phyloP scores from a whole-genome alignment of 30 jellyfish, hydroid and myxozoan species.

The Turritopsis dohrnii region DNA sequence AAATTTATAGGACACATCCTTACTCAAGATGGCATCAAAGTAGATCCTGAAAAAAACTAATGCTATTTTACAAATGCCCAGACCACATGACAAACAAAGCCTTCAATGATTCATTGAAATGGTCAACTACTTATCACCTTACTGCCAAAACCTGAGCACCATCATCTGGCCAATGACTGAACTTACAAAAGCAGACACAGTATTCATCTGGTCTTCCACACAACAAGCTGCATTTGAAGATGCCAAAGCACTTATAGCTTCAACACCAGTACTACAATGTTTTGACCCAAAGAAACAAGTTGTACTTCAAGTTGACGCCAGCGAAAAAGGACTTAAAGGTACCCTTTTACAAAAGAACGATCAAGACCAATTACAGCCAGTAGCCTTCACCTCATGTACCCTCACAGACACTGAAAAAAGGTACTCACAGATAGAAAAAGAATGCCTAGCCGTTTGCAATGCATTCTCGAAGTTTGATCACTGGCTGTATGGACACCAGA shows the following conservation, averaged over 20 bases:
- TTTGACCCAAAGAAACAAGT: not conserved
- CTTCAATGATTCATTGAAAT: conserved; percentile 1
- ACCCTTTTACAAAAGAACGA: conserved; percentile 1
- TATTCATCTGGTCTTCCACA: not conserved
- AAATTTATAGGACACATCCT: conserved; percentile 8
- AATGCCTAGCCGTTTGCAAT: conserved; percentile 9
- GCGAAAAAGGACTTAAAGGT: not conserved
- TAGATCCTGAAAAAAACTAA: conserved; percentile 1
- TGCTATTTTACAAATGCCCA: conserved; percentile 11
- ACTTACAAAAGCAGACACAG: not conserved
- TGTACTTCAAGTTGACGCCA: conserved; percentile 5
- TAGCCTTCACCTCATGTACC: not conserved
- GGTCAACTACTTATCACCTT: not conserved
- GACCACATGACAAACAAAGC: conserved; percentile 1
- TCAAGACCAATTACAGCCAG: conserved; percentile 8
- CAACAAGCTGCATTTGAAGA: conserved; percentile 10
- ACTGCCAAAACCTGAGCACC: not conserved
- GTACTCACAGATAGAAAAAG: not conserved
- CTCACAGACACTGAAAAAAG: conserved; percentile 5
- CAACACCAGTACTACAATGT: conserved; percentile 1
- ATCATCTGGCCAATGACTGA: not conserved
- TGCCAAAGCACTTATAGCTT: conserved; percentile 3
- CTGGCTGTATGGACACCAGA: conserved; percentile 27
- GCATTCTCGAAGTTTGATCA: conserved; percentile 26
- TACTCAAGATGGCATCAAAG: conserved; percentile 7